Evolutionary conservation across 2,888 invertebrate species (phyloP).

Genomic region (Perdita meconis): DNA sequence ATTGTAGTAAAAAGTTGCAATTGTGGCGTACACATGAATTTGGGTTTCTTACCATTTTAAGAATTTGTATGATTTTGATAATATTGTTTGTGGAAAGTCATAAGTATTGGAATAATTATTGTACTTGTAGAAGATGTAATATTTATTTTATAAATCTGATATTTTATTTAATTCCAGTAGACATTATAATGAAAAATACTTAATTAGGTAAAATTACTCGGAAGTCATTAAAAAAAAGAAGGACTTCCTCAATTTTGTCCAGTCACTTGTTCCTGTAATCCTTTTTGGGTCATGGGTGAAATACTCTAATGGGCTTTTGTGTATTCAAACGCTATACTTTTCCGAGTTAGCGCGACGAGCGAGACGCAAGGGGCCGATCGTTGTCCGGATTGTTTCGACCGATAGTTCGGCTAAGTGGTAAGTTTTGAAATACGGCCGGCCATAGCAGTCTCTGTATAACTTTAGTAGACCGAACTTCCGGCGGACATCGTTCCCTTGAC

Average conservation of each 20-base stretch:
- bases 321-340: slow-evolving; percentile 56
- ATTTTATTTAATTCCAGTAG: too few relatives aligned
- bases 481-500: slow-evolving; percentile 26
- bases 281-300: slow-evolving; percentile 58
- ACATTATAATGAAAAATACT: too few relatives aligned
- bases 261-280: slow-evolving; percentile 16
- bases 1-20: too few relatives aligned
- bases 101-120: too few relatives aligned
- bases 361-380: slow-evolving; percentile 39
- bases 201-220: too few relatives aligned
- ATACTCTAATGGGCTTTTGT: slow-evolving; percentile 56
- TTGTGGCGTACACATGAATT: too few relatives aligned
- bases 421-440: slow-evolving; percentile 75
- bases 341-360: slow-evolving; percentile 22
- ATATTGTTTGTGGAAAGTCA: too few relatives aligned
- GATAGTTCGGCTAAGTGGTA: slow-evolving; percentile 69
- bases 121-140: too few relatives aligned
- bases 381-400: slow-evolving; percentile 56
- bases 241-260: background rate
- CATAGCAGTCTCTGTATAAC: slow-evolving; percentile 42
- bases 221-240: background rate
- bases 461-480: slow-evolving; percentile 53
- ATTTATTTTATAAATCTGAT: too few relatives aligned
- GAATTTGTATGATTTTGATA: too few relatives aligned
- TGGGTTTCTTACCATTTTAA: too few relatives aligned